A percentile compares a stretch with the other conserved stretches of the same genome.
These are phyloP conservation scores for Melanerpes formicivorus DNA, from an alignment of 2,113 vertebrate species.

Conservation along the genomic window DNA sequence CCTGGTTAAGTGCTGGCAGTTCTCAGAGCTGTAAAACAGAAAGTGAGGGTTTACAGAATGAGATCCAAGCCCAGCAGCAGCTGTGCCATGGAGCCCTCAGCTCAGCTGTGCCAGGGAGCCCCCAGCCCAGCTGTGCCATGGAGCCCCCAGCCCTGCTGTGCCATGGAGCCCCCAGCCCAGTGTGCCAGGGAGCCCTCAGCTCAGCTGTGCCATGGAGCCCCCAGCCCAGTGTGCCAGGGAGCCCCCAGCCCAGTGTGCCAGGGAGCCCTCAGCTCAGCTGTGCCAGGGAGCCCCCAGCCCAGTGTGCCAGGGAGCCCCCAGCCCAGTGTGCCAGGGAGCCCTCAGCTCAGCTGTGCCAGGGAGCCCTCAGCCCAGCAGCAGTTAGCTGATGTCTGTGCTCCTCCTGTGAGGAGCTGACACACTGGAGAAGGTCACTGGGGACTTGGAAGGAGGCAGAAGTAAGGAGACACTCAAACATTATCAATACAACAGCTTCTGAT, in stretches of 20 bases:
- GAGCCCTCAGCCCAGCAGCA: neutral
- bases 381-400: neutral
- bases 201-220: too few relatives aligned
- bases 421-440: neutral
- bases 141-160: too few relatives aligned
- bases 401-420: neutral
- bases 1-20: neutral
- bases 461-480: neutral
- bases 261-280: too few relatives aligned
- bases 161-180: too few relatives aligned
- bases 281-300: neutral
- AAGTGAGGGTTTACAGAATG: conserved; percentile 41
- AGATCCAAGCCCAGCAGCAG: conserved; percentile 8
- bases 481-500: neutral
- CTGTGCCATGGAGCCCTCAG: too few relatives aligned
- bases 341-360: neutral
- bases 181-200: too few relatives aligned
- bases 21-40: conserved; percentile 48
- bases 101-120: too few relatives aligned
- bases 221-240: too few relatives aligned
- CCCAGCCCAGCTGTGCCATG: too few relatives aligned
- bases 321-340: neutral
- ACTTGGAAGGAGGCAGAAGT: neutral
- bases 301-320: neutral
- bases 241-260: too few relatives aligned